phyloP scores from a whole-genome alignment of 1,140 invertebrate genomes.

The Lanistes nyassanus region DNA sequence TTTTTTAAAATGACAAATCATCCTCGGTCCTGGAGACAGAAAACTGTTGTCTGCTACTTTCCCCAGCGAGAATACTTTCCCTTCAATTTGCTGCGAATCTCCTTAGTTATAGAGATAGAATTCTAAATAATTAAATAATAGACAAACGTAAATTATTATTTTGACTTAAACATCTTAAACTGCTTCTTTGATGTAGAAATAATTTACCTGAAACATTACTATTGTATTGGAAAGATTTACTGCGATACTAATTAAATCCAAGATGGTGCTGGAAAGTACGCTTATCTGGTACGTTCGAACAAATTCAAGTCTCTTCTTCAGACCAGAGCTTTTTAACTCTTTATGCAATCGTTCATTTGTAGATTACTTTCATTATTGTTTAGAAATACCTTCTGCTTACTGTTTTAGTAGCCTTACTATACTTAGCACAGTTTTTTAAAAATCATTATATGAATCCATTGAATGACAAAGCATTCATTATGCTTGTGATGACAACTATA shows the following conservation, averaged over 20 bases:
- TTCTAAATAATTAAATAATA: neutral
- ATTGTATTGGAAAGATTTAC: neutral
- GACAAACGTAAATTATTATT: neutral
- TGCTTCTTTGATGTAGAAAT: neutral
- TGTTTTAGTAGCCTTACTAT: neutral
- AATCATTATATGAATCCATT: neutral
- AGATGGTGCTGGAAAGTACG: conserved; percentile 97
- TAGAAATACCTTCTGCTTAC: neutral
- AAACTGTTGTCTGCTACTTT: neutral
- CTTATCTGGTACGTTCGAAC: conserved; percentile 86
- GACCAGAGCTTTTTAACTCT: neutral
- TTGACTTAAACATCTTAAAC: neutral
- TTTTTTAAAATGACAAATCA: no score
- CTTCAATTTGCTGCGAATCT: neutral
- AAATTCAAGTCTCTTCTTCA: neutral
- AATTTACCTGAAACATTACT: neutral
- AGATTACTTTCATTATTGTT: neutral
- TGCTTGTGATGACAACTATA: conserved; percentile 20
- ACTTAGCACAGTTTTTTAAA: neutral
- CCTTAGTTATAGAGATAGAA: neutral
- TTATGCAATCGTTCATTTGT: neutral
- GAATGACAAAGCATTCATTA: conserved; percentile 8
- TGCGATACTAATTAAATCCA: conserved; percentile 51
- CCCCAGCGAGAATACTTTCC: neutral
- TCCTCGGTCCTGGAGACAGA: no score